Percentiles rank a stretch among this genome's conserved stretches.
These are phyloP conservation scores for Drosophila kanekoi DNA, from an alignment of 2,888 invertebrate genomes.

Conservation along the genomic window DNA sequence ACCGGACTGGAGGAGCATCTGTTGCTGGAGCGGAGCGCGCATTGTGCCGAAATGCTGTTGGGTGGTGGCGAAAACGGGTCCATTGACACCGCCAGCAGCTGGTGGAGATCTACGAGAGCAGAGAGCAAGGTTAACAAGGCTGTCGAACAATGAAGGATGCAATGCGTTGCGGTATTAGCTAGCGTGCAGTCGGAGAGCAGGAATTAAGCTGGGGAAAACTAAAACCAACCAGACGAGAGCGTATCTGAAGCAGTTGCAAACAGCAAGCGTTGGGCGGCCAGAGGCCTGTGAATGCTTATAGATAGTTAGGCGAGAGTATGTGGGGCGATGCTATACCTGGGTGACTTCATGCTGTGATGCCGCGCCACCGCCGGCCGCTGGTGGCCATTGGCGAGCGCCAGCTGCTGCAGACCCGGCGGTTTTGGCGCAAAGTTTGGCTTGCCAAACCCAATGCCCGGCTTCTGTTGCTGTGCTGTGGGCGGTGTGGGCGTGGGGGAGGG, in stretches of 20 bases:
- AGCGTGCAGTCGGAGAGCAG: conserved; percentile 21
- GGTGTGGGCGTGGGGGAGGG: conserved; percentile 36
- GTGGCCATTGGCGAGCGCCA: conserved; percentile 83
- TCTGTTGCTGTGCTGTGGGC: conserved; percentile 47
- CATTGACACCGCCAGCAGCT: conserved; percentile 79
- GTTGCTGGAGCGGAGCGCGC: conserved; percentile 81
- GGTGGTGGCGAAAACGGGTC: conserved; percentile 80
- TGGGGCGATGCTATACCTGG: conserved; percentile 86
- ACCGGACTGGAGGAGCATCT: conserved; percentile 54
- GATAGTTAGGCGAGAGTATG: conserved; percentile 3
- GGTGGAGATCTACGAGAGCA: conserved; percentile 83
- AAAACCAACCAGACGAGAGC: conserved; percentile 5
- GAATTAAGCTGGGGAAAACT: conserved; percentile 26
- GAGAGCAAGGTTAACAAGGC: not conserved
- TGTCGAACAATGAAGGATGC: not conserved
- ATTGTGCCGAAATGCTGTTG: conserved; percentile 85
- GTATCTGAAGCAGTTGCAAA: conserved; percentile 18
- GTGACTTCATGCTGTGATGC: conserved; percentile 94
- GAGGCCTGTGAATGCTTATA: conserved; percentile 20
- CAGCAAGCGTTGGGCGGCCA: conserved; percentile 30
- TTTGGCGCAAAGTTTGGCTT: conserved; percentile 94
- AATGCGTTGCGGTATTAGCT: not conserved
- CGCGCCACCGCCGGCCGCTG: conserved; percentile 87
- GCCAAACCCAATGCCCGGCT: conserved; percentile 87
- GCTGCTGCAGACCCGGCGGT: conserved; percentile 88